Evolutionary conservation across 1,140 invertebrate genomes (phyloP), one percentile per base, ranked within the genome.

Genomic region (Mycetomoellerius zeteki): DNA sequence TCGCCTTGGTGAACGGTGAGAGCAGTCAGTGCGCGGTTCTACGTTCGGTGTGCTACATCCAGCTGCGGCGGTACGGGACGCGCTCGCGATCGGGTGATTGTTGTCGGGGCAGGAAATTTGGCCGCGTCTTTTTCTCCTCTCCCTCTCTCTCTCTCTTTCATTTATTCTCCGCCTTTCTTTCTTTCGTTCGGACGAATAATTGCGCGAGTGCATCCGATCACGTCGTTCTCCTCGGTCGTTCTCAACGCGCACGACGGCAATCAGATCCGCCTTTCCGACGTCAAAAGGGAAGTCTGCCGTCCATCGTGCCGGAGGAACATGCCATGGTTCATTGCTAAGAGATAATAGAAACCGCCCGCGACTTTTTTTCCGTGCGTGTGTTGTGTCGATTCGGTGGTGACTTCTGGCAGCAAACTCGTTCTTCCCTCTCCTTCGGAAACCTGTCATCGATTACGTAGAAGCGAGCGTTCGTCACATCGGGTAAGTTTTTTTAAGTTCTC

Each of bases 11-110:
- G 93, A 93, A 93, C 91, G 92, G 90, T 87, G 64, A 89, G 92
- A 90, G 89, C 87, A 90, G 92, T 95, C 93, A 95, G 94, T 95
- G 92, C 92, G 92, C 92, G 92, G 93, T 93, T 92, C 91, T 91
- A 93, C 91, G 89, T 90, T 93, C 91, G 88, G 92, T 58, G 52
- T 69, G 78, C 21, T 72, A 60, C 67, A 58, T 24, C 86, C 89
- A 52, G 30, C 24, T 87, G 92, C 87, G 65, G 86, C 89, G 91
- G 90, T 93, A 72, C 88, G 91, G 91, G 12, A 86, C 78, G 52
- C 80, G 80, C 52, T 71, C 80, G 80, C 78, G 90, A 85, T 81
- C 81, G 85, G 82, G 65, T 91, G 89, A 89, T 62, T 90, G 76
- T 78, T 75, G 69, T 85, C 19, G 80, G 67, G 64, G 52, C 73